These are phyloP conservation scores for Hirundo rustica DNA, from an alignment of 2,797 vertebrate species.

Conservation along the genomic window DNA sequence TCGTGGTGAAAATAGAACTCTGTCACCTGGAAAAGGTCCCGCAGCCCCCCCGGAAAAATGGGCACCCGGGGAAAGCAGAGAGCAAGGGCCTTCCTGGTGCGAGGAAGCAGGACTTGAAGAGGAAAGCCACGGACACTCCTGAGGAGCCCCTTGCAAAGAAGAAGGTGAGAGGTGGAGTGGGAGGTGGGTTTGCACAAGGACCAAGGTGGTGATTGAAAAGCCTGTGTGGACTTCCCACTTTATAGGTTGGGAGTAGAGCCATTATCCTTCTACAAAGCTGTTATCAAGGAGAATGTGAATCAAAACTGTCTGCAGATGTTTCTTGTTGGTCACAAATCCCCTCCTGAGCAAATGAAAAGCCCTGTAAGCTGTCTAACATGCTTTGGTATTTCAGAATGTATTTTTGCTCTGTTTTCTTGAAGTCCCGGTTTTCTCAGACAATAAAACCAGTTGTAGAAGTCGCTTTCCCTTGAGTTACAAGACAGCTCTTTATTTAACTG, in stretches of 20 bases:
- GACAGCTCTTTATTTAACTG: not conserved
- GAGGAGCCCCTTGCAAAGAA: constrained; percentile 79
- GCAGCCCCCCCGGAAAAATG: constrained; percentile 34
- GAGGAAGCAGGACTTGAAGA: constrained; percentile 69
- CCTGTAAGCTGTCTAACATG: not conserved
- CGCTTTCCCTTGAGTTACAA: not conserved
- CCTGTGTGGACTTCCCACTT: not conserved
- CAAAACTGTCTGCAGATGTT: not conserved
- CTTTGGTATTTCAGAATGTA: not conserved
- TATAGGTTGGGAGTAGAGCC: not conserved
- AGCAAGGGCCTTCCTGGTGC: not conserved
- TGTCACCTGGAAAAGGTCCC: constrained; percentile 84
- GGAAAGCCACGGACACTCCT: constrained; percentile 22
- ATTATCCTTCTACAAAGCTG: not conserved
- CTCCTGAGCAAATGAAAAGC: not conserved
- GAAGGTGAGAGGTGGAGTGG: constrained; percentile 71
- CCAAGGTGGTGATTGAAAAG: not conserved
- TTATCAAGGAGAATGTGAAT: not conserved
- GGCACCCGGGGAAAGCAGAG: constrained; percentile 27
- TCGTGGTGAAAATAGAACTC: constrained; percentile 89
- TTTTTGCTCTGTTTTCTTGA: not conserved
- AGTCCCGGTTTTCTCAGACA: not conserved
- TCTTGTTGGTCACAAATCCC: not conserved
- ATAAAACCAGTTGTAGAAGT: not conserved
- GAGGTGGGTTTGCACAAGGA: not conserved